phyloP scores from a whole-genome alignment of 1,140 invertebrate genomes.

The fruit fly (Drosophila melanogaster) region Release_6_plus_ISO1_MT NC_004354.4:20826001-20826500 shows the following conservation, averaged over 20 bases:
- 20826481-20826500: slow-evolving; percentile 73
- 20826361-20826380: slow-evolving; percentile 1
- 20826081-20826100: slow-evolving; percentile 67
- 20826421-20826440: slow-evolving; percentile 39
- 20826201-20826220: slow-evolving; percentile 82
- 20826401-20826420: slow-evolving; percentile 24
- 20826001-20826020: slow-evolving; percentile 74
- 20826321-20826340: slow-evolving; percentile 78
- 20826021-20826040: slow-evolving; percentile 75
- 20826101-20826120: slow-evolving; percentile 71
- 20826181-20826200: slow-evolving; percentile 73
- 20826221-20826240: slow-evolving; percentile 83
- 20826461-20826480: slow-evolving; percentile 8
- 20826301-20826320: slow-evolving; percentile 84
- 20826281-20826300: slow-evolving; percentile 81
- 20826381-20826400: not conserved
- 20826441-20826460: slow-evolving; percentile 21
- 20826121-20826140: slow-evolving; percentile 76
- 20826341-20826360: slow-evolving; percentile 65
- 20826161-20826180: slow-evolving; percentile 48
- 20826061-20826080: slow-evolving; percentile 69
- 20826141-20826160: slow-evolving; percentile 73
- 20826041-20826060: slow-evolving; percentile 68
- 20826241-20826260: slow-evolving; percentile 82
- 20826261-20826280: slow-evolving; percentile 83